Evolutionary conservation across 2,797 vertebrate genomes (phyloP), one percentile per base, ranked within the genome.

Genomic region (Nannoperca australis): DNA sequence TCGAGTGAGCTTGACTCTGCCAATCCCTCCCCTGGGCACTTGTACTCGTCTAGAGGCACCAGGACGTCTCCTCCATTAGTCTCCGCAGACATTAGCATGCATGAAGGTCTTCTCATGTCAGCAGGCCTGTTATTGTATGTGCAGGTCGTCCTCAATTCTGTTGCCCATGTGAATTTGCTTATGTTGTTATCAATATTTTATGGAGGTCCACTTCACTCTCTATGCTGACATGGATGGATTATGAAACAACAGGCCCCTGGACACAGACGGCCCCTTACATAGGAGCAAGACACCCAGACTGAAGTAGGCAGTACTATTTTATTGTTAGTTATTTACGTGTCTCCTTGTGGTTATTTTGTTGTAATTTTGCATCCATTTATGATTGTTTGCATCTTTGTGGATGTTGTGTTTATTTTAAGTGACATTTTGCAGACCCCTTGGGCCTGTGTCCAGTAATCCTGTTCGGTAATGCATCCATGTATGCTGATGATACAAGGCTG

Each of bases 161-260:
- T 50, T 73, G 78, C 61, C 68, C 74, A 36, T 78, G 53, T 50
- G 68, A 67, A 70, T 81, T 47, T 85, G n/a, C 45, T 72, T 42
- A 80, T 80, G 76, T 81, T 70, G 50, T 69, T 67, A 86, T 91
- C 49, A 89, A 89, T 91, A 84, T 89, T 89, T 89, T 36, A 92
- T 88, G 50, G 13, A 3, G 30, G 55, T 66, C 67, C 27, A 18
- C 22, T 77, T 15, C 58, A 55, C 66, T 72, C 63, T 73, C 61
- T 66, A 2, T 58, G 50, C 32, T 55, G 32, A 15, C n/a, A 60
- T 44, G 15, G n/a, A 36, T 1, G 15, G 20, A 27, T 68, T 32
- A 62, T 42, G 11, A 60, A 64, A 50, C 34, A 32, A 22, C 2
- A 0, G 4, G n/a, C 27, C 0, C 10, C 18, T n/a, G 8, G 11